Evolutionary conservation across 2,797 vertebrate species (phyloP).

Genomic region (Pipistrellus pipistrellus): DNA sequence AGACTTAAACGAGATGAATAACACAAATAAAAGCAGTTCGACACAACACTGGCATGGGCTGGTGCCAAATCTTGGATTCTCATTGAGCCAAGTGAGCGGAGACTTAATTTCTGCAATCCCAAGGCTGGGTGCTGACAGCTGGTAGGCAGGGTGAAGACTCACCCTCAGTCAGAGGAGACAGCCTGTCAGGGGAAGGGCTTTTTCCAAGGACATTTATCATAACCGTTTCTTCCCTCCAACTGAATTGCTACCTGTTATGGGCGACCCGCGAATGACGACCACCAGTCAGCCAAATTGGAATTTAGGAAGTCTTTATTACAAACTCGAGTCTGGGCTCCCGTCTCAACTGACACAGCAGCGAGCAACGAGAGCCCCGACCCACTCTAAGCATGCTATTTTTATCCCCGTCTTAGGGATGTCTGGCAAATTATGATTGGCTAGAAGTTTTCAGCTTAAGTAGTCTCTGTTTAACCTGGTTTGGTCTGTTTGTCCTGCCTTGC

Average conservation of each 20-base stretch:
- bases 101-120: conserved; percentile 9
- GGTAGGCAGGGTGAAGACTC: not conserved
- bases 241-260: not conserved
- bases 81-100: not conserved
- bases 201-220: not conserved
- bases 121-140: not conserved
- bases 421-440: too few relatives aligned
- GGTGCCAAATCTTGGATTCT: not conserved
- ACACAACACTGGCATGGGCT: not conserved
- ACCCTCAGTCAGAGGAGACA: not conserved
- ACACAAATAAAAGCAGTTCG: conserved; percentile 25
- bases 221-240: not conserved
- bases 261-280: too few relatives aligned
- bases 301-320: too few relatives aligned
- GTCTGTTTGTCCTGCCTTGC: too few relatives aligned
- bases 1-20: conserved; percentile 48
- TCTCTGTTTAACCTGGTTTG: too few relatives aligned
- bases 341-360: too few relatives aligned
- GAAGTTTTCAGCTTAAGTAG: too few relatives aligned
- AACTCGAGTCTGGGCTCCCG: too few relatives aligned
- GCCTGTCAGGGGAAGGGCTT: not conserved
- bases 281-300: too few relatives aligned
- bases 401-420: too few relatives aligned
- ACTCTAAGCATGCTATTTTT: too few relatives aligned
- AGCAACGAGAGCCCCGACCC: too few relatives aligned